Conservation (phyloP, 1,140 invertebrate species). For the Delia radicum region DNA sequence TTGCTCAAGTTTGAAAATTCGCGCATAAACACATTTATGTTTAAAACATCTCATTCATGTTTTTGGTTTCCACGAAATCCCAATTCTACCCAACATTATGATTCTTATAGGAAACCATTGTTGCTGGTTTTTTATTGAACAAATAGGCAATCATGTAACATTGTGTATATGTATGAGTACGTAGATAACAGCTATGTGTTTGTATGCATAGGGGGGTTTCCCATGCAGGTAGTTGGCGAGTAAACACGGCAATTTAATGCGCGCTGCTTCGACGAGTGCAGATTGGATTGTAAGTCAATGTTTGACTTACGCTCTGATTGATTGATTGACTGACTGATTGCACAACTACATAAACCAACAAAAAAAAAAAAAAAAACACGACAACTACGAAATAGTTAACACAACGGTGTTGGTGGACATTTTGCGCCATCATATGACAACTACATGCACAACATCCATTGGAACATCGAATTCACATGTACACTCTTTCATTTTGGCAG, state of each 20-base stretch:
- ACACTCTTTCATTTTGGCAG: not conserved
- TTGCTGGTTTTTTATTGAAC: not conserved
- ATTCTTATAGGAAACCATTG: too few species aligned
- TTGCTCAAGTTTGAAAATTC: too few species aligned
- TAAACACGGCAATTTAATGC: conserved; percentile 31
- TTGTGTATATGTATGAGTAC: not conserved
- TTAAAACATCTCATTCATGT: too few species aligned
- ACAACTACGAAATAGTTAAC: not conserved
- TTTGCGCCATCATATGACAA: not conserved
- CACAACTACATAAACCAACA: conserved; percentile 43
- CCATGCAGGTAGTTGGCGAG: conserved; percentile 13
- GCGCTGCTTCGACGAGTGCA: conserved; percentile 28
- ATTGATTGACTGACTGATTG: conserved; percentile 55
- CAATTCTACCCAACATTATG: too few species aligned
- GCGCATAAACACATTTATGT: too few species aligned
- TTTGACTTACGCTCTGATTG: conserved; percentile 57
- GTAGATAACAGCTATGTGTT: too few species aligned
- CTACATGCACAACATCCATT: not conserved
- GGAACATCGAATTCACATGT: not conserved
- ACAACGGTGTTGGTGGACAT: not conserved
- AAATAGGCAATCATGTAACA: not conserved
- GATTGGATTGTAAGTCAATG: conserved; percentile 51
- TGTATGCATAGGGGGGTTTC: not conserved
- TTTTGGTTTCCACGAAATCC: too few species aligned
- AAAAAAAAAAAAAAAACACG: not conserved